These are phyloP conservation scores for Tinea trinotella DNA, from an alignment of 2,888 invertebrate genomes.

Conservation along the genomic window DNA sequence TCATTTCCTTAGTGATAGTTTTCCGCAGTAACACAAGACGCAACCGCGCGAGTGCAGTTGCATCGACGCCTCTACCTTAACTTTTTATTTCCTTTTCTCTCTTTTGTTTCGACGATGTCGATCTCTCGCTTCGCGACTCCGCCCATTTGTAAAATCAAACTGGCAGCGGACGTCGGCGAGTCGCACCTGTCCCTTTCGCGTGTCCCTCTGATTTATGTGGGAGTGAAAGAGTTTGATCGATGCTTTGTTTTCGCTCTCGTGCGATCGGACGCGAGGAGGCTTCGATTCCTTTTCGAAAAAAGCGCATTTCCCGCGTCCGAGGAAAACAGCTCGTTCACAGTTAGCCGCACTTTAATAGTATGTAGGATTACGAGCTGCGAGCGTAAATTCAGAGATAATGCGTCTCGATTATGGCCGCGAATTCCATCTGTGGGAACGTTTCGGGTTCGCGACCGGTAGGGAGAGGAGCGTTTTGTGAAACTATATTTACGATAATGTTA, in stretches of 20 bases:
- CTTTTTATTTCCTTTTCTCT: constrained; percentile 64
- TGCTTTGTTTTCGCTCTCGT: constrained; percentile 64
- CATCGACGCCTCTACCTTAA: constrained; percentile 33
- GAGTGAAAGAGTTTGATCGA: constrained; percentile 70
- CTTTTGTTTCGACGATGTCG: constrained; percentile 62
- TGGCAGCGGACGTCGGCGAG: constrained; percentile 46
- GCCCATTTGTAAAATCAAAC: constrained; percentile 70
- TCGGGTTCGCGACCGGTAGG: constrained; percentile 43
- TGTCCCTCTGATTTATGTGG: constrained; percentile 66
- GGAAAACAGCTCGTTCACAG: constrained; percentile 10
- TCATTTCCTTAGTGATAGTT: constrained; percentile 30
- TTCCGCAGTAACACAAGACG: constrained; percentile 31
- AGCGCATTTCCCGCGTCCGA: constrained; percentile 9
- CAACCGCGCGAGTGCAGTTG: constrained; percentile 12
- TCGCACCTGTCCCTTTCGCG: constrained; percentile 68
- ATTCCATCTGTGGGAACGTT: constrained; percentile 46
- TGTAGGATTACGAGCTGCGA: constrained; percentile 34
- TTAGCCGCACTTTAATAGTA: constrained; percentile 25
- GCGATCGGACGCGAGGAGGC: constrained; percentile 34
- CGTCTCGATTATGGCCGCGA: constrained; percentile 49
- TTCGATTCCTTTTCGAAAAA: constrained; percentile 18
- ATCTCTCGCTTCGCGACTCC: constrained; percentile 62
- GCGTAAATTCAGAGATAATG: constrained; percentile 59
- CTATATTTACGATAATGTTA: constrained; percentile 67
- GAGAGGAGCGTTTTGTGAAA: constrained; percentile 57